Percentiles rank a stretch among this genome's conserved stretches.
These are phyloP conservation scores for Chymomyza caudatula DNA, from an alignment of 2,888 invertebrate species.

Conservation along the genomic window DNA sequence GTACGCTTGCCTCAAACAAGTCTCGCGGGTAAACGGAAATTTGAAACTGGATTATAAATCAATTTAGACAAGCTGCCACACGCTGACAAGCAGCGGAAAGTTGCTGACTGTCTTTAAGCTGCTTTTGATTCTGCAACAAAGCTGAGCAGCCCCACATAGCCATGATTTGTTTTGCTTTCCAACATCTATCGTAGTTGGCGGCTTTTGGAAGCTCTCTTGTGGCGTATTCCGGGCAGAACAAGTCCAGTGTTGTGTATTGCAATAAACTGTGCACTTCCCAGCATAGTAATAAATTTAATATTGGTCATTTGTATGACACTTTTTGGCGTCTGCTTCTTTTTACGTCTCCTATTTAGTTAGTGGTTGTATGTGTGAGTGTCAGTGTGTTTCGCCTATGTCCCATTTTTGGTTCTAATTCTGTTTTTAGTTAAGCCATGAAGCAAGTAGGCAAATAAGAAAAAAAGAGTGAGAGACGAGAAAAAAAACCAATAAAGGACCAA, in stretches of 20 bases:
- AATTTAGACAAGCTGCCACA: slow-evolving; percentile 58
- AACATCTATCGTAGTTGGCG: background rate
- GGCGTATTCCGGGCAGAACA: background rate
- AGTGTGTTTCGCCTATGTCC: slow-evolving; percentile 25
- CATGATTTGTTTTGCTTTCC: background rate
- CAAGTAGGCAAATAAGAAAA: slow-evolving; percentile 20
- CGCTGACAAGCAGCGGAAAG: slow-evolving; percentile 47
- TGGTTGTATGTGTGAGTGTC: slow-evolving; percentile 16
- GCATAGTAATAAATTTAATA: slow-evolving; percentile 71
- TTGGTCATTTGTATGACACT: slow-evolving; percentile 71
- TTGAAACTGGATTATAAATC: slow-evolving; percentile 66
- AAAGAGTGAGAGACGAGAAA: slow-evolving; percentile 19
- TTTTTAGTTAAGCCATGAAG: slow-evolving; percentile 55
- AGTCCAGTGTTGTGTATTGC: slow-evolving; percentile 60
- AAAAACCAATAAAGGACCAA: slow-evolving; percentile 60
- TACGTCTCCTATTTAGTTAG: background rate
- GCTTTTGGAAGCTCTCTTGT: background rate
- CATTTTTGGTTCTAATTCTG: slow-evolving; percentile 60
- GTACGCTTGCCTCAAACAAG: slow-evolving; percentile 8
- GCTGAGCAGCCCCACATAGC: background rate
- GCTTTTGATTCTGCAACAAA: slow-evolving; percentile 44
- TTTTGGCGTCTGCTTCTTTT: slow-evolving; percentile 37
- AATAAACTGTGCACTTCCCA: slow-evolving; percentile 56
- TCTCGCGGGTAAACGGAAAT: slow-evolving; percentile 32
- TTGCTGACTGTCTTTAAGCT: slow-evolving; percentile 55